These are phyloP conservation scores for Caenorhabditis angaria DNA, from an alignment of 2,888 invertebrate species.

Conservation along the genomic window DNA sequence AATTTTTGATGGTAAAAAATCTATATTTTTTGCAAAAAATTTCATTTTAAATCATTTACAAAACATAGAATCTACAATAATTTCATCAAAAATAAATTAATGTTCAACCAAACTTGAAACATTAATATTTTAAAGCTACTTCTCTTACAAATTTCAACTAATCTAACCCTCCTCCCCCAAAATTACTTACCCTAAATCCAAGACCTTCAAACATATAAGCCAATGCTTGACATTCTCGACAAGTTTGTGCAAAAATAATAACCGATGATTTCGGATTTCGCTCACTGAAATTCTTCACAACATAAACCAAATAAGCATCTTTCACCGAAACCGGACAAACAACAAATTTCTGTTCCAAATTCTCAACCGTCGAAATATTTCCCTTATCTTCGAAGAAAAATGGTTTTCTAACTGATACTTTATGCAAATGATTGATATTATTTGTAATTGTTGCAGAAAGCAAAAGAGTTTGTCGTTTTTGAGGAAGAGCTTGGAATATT, in stretches of 20 bases:
- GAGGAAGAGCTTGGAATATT: slow-evolving; percentile 78
- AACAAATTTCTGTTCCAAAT: slow-evolving; percentile 87
- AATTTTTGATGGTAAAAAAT: not conserved
- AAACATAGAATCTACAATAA: too few species aligned
- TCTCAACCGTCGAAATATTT: slow-evolving; percentile 77
- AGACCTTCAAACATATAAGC: slow-evolving; percentile 69
- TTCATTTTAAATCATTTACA: slow-evolving; percentile 14
- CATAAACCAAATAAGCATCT: slow-evolving; percentile 68
- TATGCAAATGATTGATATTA: slow-evolving; percentile 80
- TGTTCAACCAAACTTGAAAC: too few species aligned
- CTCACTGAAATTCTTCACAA: slow-evolving; percentile 80
- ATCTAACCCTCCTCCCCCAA: not conserved
- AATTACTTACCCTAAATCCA: slow-evolving; percentile 61
- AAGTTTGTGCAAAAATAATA: slow-evolving; percentile 93
- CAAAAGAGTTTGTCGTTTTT: slow-evolving; percentile 75
- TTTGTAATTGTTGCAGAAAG: slow-evolving; percentile 88
- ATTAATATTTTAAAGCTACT: too few species aligned
- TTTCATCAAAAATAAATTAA: too few species aligned
- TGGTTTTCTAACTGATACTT: slow-evolving; percentile 73
- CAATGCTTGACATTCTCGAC: slow-evolving; percentile 74
- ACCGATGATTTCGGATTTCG: slow-evolving; percentile 83
- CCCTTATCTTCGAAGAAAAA: slow-evolving; percentile 77
- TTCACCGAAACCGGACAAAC: slow-evolving; percentile 89
- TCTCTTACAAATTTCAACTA: slow-evolving; percentile 1
- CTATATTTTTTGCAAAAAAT: slow-evolving; percentile 17